A percentile compares a stretch with the other conserved stretches of the same genome.
Conservation (phyloP, 2,888 invertebrate genomes). For the Heliconius ismenius region DNA sequence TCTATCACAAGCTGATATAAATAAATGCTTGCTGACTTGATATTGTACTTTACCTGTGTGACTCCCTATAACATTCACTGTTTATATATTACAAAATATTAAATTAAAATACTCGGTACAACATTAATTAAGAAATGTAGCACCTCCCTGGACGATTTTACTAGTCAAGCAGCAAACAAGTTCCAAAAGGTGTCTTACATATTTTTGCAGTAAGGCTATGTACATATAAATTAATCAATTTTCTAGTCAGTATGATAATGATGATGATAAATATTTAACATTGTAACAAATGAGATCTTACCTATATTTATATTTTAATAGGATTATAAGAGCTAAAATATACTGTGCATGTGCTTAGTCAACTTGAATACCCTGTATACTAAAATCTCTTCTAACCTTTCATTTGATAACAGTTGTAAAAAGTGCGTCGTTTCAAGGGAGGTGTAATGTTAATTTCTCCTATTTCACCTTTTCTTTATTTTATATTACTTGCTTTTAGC, state of each 20-base stretch:
- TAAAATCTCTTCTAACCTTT: conserved; percentile 42
- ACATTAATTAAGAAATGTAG: conserved; percentile 43
- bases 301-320: conserved; percentile 36
- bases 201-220: conserved; percentile 24
- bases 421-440: conserved; percentile 35
- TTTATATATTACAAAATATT: conserved; percentile 12
- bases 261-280: conserved; percentile 41
- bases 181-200: conserved; percentile 35
- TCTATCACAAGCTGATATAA: conserved; percentile 11
- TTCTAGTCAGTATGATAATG: conserved; percentile 29
- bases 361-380: conserved; percentile 46
- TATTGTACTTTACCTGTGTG: conserved; percentile 19
- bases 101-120: conserved; percentile 32
- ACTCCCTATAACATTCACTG: conserved; percentile 2
- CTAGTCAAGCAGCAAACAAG: conserved; percentile 38
- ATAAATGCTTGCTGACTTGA: conserved; percentile 5
- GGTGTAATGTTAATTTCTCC: conserved; percentile 27
- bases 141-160: conserved; percentile 46
- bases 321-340: conserved; percentile 38
- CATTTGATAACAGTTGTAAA: conserved; percentile 36
- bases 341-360: conserved; percentile 42
- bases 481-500: conserved; percentile 17
- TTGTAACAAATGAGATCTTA: conserved; percentile 40
- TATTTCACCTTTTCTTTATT: conserved; percentile 4
- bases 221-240: conserved; percentile 32